phyloP scores from a whole-genome alignment of 2,797 vertebrate genomes.

The Mallotus villosus region DNA sequence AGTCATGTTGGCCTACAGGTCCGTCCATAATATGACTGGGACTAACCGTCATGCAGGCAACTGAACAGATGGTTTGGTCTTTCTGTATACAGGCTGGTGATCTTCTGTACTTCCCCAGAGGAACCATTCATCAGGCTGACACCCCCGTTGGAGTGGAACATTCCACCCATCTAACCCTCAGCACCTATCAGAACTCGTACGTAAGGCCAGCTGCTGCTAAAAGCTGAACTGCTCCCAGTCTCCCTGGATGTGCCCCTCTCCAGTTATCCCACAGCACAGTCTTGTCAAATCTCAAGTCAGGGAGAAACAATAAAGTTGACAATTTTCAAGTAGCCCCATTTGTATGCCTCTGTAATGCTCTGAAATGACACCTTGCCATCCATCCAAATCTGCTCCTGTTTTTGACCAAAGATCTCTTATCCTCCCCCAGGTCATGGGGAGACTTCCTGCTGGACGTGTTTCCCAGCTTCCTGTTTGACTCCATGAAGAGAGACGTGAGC shows the following conservation, averaged over 20 bases:
- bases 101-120: conserved; percentile 90
- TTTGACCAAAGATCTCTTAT: background rate
- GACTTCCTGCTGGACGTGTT: conserved; percentile 85
- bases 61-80: conserved; percentile 1
- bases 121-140: conserved; percentile 90
- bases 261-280: too few relatives aligned
- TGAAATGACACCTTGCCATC: background rate
- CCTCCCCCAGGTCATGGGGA: conserved; percentile 83
- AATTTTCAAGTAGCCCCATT: too few relatives aligned
- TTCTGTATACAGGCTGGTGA: conserved; percentile 80
- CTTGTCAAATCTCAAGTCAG: too few relatives aligned
- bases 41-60: background rate
- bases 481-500: conserved; percentile 70
- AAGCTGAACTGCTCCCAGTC: too few relatives aligned
- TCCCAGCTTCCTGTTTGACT: conserved; percentile 79
- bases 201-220: background rate
- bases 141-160: conserved; percentile 77
- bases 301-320: too few relatives aligned
- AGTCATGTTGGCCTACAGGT: too few relatives aligned
- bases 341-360: too few relatives aligned
- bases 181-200: conserved; percentile 92
- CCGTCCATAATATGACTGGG: too few relatives aligned
- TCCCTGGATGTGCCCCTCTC: too few relatives aligned
- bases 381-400: background rate
- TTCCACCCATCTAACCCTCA: conserved; percentile 90